phyloP scores from a whole-genome alignment of 2,797 vertebrate species.

The Poeciliopsis turneri region DNA sequence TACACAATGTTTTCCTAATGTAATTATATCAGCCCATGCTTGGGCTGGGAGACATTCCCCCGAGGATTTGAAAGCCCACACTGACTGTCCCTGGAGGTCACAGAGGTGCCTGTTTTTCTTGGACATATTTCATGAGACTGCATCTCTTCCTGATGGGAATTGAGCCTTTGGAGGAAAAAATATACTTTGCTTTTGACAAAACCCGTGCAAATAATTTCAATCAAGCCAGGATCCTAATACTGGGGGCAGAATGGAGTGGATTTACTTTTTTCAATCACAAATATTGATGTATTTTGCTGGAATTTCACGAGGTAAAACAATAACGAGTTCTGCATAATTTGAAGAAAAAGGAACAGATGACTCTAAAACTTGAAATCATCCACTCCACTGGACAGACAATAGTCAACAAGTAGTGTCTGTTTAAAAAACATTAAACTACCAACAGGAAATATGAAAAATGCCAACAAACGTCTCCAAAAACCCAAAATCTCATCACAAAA shows the following conservation, averaged over 20 bases:
- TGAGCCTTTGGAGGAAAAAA: conserved; percentile 22
- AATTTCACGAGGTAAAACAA: neutral
- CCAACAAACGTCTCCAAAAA: neutral
- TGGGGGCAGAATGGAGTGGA: neutral
- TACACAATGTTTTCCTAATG: conserved; percentile 65
- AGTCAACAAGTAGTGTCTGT: neutral
- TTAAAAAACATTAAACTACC: neutral
- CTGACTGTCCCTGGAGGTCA: conserved; percentile 71
- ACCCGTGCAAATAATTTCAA: neutral
- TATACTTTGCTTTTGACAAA: conserved; percentile 12
- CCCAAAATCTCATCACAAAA: neutral
- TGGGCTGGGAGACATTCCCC: conserved; percentile 56
- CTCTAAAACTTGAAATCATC: no score
- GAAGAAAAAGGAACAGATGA: neutral
- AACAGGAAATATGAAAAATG: neutral
- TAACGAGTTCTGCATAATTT: neutral
- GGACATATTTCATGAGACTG: conserved; percentile 77
- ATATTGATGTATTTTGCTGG: neutral
- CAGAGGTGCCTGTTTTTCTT: conserved; percentile 78
- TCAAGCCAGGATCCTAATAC: neutral
- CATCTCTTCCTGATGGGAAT: conserved; percentile 70
- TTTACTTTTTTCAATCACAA: neutral
- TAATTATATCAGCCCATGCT: conserved; percentile 73
- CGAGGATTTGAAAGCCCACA: conserved; percentile 63
- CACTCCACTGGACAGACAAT: neutral